A percentile compares a stretch with the other conserved stretches of the same genome.
phyloP scores from a whole-genome alignment of 2,113 vertebrate species.

The Heterotilapia buettikoferi region DNA sequence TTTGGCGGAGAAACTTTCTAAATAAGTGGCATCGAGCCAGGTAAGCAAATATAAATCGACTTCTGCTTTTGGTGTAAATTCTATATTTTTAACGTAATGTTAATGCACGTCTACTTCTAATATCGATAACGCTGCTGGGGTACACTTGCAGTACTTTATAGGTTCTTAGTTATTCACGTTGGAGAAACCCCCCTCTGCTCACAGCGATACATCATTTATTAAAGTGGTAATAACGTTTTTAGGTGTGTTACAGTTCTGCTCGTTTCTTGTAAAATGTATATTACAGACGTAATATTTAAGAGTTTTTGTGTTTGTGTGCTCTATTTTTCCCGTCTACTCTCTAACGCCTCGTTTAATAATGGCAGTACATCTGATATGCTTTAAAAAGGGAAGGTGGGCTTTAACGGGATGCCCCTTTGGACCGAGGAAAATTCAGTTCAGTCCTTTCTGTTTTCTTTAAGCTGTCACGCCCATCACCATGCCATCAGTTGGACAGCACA shows the following conservation, averaged over 20 bases:
- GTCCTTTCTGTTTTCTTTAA: background rate
- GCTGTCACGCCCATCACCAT: conserved; percentile 45
- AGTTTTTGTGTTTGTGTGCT: background rate
- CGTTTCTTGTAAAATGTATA: background rate
- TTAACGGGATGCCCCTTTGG: background rate
- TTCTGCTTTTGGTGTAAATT: conserved; percentile 1
- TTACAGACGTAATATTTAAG: background rate
- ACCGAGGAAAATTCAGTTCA: background rate
- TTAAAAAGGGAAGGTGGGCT: background rate
- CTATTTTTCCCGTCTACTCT: background rate
- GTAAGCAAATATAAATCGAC: conserved; percentile 23
- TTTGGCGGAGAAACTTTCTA: conserved; percentile 24
- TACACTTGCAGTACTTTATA: background rate
- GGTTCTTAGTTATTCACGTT: background rate
- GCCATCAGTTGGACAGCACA: background rate
- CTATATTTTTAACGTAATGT: background rate
- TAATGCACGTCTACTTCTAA: background rate
- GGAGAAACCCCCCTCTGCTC: background rate
- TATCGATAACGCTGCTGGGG: background rate
- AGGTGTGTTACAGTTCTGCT: background rate
- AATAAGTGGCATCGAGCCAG: conserved; percentile 11
- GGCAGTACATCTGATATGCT: background rate
- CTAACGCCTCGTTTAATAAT: background rate
- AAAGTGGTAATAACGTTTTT: background rate
- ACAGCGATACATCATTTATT: background rate